A percentile compares a stretch with the other conserved stretches of the same genome.
Conservation (phyloP, 2,888 invertebrate species). For the Parnassius mnemosyne region DNA sequence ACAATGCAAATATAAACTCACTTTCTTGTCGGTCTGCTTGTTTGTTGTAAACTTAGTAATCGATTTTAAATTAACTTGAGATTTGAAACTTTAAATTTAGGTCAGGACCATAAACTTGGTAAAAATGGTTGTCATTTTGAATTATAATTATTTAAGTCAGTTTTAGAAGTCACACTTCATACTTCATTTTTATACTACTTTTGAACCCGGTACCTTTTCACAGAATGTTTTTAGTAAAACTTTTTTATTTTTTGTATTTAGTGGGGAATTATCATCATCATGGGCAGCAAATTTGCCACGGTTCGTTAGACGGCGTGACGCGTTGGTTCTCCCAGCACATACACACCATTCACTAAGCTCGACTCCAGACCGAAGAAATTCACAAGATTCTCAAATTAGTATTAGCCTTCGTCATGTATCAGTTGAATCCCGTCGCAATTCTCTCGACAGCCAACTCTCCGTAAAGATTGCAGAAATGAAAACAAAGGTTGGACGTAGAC, state of each 20-base stretch:
- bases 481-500: conserved; percentile 82
- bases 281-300: conserved; percentile 96
- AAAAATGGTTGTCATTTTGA: too few species aligned
- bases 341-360: conserved; percentile 76
- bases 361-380: conserved; percentile 82
- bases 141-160: too few species aligned
- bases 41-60: too few species aligned
- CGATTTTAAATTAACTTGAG: too few species aligned
- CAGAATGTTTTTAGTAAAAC: too few species aligned
- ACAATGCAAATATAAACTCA: too few species aligned
- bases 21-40: too few species aligned
- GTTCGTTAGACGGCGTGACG: conserved; percentile 91
- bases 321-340: conserved; percentile 82
- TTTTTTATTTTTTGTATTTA: conserved; percentile 40
- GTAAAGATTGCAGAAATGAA: conserved; percentile 92
- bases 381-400: conserved; percentile 85
- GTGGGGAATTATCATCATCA: conserved; percentile 92
- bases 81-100: too few species aligned
- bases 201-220: too few species aligned
- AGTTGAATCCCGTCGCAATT: conserved; percentile 92
- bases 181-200: too few species aligned
- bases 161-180: too few species aligned
- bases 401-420: conserved; percentile 90
- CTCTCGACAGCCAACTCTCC: conserved; percentile 92
- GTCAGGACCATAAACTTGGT: too few species aligned